Base-by-base conservation (phyloP, 2,888 invertebrate genomes). In the Eupithecia insigniata region DNA sequence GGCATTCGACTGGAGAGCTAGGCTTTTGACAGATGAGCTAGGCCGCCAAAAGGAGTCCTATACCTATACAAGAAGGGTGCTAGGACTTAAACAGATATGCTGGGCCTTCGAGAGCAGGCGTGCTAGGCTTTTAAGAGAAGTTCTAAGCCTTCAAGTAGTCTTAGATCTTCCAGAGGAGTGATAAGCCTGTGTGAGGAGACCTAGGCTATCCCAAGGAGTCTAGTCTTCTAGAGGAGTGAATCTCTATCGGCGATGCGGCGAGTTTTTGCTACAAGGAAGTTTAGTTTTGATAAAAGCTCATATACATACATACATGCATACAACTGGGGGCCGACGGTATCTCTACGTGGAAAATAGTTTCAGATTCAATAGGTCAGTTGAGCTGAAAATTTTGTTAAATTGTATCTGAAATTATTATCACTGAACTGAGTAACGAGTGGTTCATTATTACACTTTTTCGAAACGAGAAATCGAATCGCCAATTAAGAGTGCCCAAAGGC, bases 1-100 rank as follows among this genome's bases (percentile, higher is more conserved):
- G 58, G 28, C 28, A 32, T 32, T 30, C 51, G 22, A 22, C 89
- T 96, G 95, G 78, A 78, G 28, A 22, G 7, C 14, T 32, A 58
- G 51, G 51, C 51, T 51, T n/a, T 51, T 51, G 22, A 58, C 4
- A 28, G 28, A 28, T 28, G 58, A 18, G 6, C 58, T 58, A 58
- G 28, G 10, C 58, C 58, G 22, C 55, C 55, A 14, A 26, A 58
- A 58, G 12, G 58, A 28, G 28, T 58, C 28, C 16, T 58, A 58
- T 26, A 58, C 28, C 60, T 60, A 46, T 46, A 46, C 43, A n/a
- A 43, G 12, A 43, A 8, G 78, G 78, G 28, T 16, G 4, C 8
- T 26, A 14, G 46, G n/a, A n/a, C 10, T 39, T 46, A 8, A n/a
- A 46, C n/a, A n/a, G n/a, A 46, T 46, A 8, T 46, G 46, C 46